Base-by-base conservation (phyloP, 2,113 vertebrate genomes). In the Acrocephalus kingi region DNA sequence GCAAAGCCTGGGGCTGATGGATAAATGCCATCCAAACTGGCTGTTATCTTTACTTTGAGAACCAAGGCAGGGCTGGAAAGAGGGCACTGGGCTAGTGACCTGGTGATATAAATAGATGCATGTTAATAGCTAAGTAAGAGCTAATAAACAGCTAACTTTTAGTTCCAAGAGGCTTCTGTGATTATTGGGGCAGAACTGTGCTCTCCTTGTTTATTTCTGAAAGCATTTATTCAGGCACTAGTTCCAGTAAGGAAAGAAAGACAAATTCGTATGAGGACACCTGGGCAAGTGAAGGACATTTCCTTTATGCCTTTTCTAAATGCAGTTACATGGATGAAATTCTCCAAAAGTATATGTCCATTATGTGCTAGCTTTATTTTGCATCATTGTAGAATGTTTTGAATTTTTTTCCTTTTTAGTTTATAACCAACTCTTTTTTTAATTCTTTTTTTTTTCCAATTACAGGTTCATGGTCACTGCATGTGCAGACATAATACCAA, bases 401-500 rank as follows among this genome's bases (percentile, higher is more conserved):
- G n/a, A 2, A 2, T 0, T 0, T 39, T 83, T 35, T 64, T 25
- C 19, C 30, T 35, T 68, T 76, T 43, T 33, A 1, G 16, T 88
- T 63, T 81, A 46, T 72, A 86, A 71, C 27, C 30, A 54, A 9
- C 24, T 73, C 2, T 45, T 33, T 48, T 49, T 78, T 30, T 6
- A 9, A 10, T 30, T 31, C 3, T 17, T 37, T 66, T 79, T 52
- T 62, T 35, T 87, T 95, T 73, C 28, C 11, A 16, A 89, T 91
- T 76, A 54, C 90, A 99, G 99, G 99, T 99, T 63, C 99, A 99
- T 2, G 99, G 99, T 14, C 99, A 99, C 95, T 99, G 99, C 96
- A 98, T 99, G 98, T 99, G 99, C 93, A 99, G 99, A 85, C 99
- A 99, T 97, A 99, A 99, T 94, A 99, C 99, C 9, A 99, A 98